Conservation (phyloP, 2,888 invertebrate species). For the Cephus nigrinus region DNA sequence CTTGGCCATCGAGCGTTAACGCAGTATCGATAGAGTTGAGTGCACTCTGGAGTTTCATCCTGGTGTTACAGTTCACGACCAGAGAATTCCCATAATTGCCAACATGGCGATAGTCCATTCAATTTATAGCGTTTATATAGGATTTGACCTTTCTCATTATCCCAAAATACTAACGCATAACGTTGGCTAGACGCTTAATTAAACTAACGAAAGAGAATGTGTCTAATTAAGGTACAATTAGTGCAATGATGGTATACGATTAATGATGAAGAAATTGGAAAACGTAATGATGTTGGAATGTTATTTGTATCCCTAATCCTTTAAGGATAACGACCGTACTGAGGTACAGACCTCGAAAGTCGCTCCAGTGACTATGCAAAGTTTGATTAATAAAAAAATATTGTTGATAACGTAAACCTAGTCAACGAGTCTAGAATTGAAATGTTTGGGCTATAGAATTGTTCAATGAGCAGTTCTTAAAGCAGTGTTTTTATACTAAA, state of each 20-base stretch:
- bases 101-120: not conserved
- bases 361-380: not conserved
- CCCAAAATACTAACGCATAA: not conserved
- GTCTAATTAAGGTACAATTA: not conserved
- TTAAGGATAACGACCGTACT: not conserved
- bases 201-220: not conserved
- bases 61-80: not conserved
- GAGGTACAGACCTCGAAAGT: not conserved
- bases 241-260: not conserved
- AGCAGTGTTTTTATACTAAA: not conserved
- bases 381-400: not conserved
- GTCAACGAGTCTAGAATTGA: too few species aligned
- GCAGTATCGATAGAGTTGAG: not conserved
- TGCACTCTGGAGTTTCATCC: not conserved
- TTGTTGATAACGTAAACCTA: too few species aligned
- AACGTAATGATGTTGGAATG: not conserved
- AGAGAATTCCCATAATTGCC: not conserved
- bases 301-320: not conserved
- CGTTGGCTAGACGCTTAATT: not conserved
- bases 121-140: not conserved
- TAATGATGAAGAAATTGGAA: not conserved
- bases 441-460: too few species aligned
- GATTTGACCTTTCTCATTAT: not conserved
- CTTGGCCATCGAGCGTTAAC: not conserved
- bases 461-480: too few species aligned